Base-by-base conservation (phyloP, 2,888 invertebrate genomes). In the Mesorhabditis sp. region DNA sequence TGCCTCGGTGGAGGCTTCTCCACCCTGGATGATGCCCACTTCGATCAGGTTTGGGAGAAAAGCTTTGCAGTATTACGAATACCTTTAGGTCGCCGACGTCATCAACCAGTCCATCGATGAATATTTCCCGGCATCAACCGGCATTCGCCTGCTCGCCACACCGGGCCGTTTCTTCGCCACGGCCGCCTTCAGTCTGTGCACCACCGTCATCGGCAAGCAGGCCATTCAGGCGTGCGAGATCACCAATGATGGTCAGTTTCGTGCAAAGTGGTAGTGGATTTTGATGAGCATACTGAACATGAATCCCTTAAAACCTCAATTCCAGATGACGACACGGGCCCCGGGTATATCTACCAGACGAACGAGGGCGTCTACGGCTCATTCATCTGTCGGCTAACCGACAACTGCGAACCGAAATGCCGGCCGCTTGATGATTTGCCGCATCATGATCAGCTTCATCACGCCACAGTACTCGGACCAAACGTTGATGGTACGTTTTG, bases 101-200 rank as follows among this genome's bases (percentile, higher is more conserved):
- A 90, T 97, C 73, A 94, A 94, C 87, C 83, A 87, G 13, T 91
- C 95, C 0, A 87, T 97, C 77, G 91, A 92, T 73, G 89, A 90
- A 70, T 91, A 91, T 86, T 97, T 97, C 88, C 91, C 92, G 7
- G 90, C 86, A 45, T 10, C 44, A 87, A 28, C 28, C 28, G 28
- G 28, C 28, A 50, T 50, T 50, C 10, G n/a, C n/a, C n/a, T 97
- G 73, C 94, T 97, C 84, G 94, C 95, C 10, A 96, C 96, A 87
- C 96, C 96, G 2, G 97, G 97, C 4, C 91, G 97, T 15, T 98
- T 92, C 89, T 95, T 93, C 88, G 96, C 94, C 4, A 92, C 93
- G 62, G 92, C 95, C 45, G 95, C 96, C 2, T 97, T 93, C 88
- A 94, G 95, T 15, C 90, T 97, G 66, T 91, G 92, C 73, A 92